These are phyloP conservation scores for Rhopalosiphum nymphaeae DNA, from an alignment of 2,888 invertebrate species.

Conservation along the genomic window DNA sequence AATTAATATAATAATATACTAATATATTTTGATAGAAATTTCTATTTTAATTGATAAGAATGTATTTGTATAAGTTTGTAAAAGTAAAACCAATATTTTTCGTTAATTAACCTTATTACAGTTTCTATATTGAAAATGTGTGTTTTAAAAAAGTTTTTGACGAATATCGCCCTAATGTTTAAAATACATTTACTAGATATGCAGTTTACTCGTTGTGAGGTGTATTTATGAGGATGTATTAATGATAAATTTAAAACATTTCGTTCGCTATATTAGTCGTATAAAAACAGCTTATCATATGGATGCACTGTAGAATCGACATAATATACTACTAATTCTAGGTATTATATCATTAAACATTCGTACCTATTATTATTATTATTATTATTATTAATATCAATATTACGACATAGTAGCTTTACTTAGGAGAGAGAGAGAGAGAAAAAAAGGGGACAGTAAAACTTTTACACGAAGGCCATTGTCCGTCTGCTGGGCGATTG, in stretches of 20 bases:
- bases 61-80: background rate
- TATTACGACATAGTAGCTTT: constrained; percentile 31
- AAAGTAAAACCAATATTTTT: background rate
- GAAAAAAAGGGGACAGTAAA: constrained; percentile 16
- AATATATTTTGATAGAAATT: background rate
- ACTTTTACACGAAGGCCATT: constrained; percentile 57
- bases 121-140: too few relatives aligned
- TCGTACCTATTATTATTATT: background rate
- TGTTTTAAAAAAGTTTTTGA: too few relatives aligned
- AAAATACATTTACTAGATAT: background rate
- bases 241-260: background rate
- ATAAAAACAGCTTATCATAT: background rate
- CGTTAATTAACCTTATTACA: too few relatives aligned
- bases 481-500: constrained; percentile 52
- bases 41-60: background rate
- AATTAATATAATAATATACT: background rate
- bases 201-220: background rate
- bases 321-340: background rate
- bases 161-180: background rate
- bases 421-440: background rate
- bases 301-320: background rate
- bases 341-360: background rate
- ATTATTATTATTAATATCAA: constrained; percentile 14
- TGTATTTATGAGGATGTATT: background rate
- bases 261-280: background rate